These are phyloP conservation scores for Colistium nudipinnis DNA, from an alignment of 2,113 vertebrate genomes.

Conservation along the genomic window DNA sequence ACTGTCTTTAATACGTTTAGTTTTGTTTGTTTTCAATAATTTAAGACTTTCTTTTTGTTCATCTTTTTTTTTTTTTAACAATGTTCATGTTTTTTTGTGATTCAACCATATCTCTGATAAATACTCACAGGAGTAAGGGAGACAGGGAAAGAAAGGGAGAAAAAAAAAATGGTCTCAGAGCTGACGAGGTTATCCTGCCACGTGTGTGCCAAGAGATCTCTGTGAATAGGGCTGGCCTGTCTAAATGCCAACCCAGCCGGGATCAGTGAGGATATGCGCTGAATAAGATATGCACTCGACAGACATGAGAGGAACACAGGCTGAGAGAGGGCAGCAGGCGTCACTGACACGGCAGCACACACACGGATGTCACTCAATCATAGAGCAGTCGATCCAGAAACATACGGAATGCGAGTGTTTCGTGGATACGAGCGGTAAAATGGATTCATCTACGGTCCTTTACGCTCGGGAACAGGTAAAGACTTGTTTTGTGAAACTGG, in stretches of 20 bases:
- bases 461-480: neutral
- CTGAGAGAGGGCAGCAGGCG: slow-evolving; percentile 13
- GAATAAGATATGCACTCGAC: slow-evolving; percentile 46
- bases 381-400: neutral
- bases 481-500: neutral
- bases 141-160: neutral
- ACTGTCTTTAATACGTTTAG: too few relatives aligned
- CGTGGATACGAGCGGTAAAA: neutral
- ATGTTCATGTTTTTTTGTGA: too few relatives aligned
- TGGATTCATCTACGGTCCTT: neutral
- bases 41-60: too few relatives aligned
- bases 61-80: too few relatives aligned
- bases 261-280: slow-evolving; percentile 28
- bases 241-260: slow-evolving; percentile 60
- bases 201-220: slow-evolving; percentile 18
- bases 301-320: slow-evolving; percentile 42
- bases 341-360: slow-evolving; percentile 8
- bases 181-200: slow-evolving; percentile 54
- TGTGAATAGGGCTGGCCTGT: slow-evolving; percentile 39
- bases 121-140: neutral
- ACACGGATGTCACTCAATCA: slow-evolving; percentile 4
- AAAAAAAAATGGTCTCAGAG: slow-evolving; percentile 22
- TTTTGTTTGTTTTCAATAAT: neutral
- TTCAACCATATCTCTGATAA: neutral
- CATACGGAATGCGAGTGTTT: neutral